Percentiles rank a stretch among this genome's conserved stretches.
Evolutionary conservation across 2,888 invertebrate species (phyloP).

Genomic region (Spialia ferax): DNA sequence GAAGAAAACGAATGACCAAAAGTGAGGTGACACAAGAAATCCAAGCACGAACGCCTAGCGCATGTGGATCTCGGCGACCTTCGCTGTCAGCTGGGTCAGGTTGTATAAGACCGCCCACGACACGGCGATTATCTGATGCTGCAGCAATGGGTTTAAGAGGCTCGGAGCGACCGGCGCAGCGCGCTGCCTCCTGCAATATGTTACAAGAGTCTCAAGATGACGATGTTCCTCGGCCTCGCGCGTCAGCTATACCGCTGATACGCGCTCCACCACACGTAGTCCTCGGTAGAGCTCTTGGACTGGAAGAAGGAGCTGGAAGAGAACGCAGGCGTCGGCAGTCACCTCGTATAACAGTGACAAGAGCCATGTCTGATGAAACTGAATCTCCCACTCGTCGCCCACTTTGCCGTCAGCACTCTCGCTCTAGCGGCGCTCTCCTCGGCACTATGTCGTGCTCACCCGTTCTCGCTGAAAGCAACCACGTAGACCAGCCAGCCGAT

Average conservation of each 20-base stretch:
- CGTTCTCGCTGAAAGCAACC: slow-evolving; percentile 65
- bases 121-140: slow-evolving; percentile 76
- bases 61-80: slow-evolving; percentile 91
- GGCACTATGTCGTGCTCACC: slow-evolving; percentile 81
- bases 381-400: slow-evolving; percentile 85
- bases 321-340: slow-evolving; percentile 83
- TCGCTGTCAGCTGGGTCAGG: slow-evolving; percentile 88
- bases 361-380: slow-evolving; percentile 91
- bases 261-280: slow-evolving; percentile 87
- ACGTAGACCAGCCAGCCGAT: slow-evolving; percentile 67
- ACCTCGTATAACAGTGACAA: slow-evolving; percentile 90
- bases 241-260: slow-evolving; percentile 78
- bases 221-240: slow-evolving; percentile 64
- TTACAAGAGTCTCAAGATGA: slow-evolving; percentile 88
- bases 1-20: slow-evolving; percentile 92
- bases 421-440: slow-evolving; percentile 81
- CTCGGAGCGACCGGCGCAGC: slow-evolving; percentile 81
- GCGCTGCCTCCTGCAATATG: slow-evolving; percentile 90
- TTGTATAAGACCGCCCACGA: slow-evolving; percentile 75
- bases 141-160: slow-evolving; percentile 77
- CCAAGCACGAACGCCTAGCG: slow-evolving; percentile 92
- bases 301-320: slow-evolving; percentile 72
- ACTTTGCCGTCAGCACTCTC: slow-evolving; percentile 79
- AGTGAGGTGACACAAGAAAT: slow-evolving; percentile 93
- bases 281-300: slow-evolving; percentile 86